phyloP scores from a whole-genome alignment of 2,797 vertebrate species.

The Periparus ater region DNA sequence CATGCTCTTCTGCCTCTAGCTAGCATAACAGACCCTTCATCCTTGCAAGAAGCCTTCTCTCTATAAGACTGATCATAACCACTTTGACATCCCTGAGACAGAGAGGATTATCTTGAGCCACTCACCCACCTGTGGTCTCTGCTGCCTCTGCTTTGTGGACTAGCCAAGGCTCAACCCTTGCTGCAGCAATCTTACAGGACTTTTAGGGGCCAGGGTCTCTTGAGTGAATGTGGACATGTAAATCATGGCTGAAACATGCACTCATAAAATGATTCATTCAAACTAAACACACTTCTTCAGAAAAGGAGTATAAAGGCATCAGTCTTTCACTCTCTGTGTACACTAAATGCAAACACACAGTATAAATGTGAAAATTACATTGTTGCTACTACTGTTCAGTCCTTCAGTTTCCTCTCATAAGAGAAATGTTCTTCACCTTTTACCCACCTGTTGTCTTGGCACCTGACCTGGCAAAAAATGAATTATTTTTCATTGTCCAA shows the following conservation, averaged over 20 bases:
- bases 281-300: not conserved
- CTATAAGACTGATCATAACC: not conserved
- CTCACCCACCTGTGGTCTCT: not conserved
- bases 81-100: not conserved
- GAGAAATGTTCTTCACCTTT: not conserved
- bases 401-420: not conserved
- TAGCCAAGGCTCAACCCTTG: fast-evolving
- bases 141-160: not conserved
- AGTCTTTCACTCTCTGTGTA: not conserved
- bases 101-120: fast-evolving
- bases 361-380: not conserved
- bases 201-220: not conserved
- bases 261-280: not conserved
- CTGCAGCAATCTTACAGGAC: not conserved
- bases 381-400: not conserved
- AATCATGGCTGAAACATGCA: not conserved
- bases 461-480: not conserved
- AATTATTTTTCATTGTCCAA: not conserved
- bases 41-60: not conserved
- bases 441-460: not conserved
- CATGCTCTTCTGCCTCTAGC: not conserved
- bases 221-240: not conserved
- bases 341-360: not conserved
- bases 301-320: not conserved
- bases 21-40: not conserved